phyloP scores from a whole-genome alignment of 2,797 vertebrate genomes.

The Brotula barbata region DNA sequence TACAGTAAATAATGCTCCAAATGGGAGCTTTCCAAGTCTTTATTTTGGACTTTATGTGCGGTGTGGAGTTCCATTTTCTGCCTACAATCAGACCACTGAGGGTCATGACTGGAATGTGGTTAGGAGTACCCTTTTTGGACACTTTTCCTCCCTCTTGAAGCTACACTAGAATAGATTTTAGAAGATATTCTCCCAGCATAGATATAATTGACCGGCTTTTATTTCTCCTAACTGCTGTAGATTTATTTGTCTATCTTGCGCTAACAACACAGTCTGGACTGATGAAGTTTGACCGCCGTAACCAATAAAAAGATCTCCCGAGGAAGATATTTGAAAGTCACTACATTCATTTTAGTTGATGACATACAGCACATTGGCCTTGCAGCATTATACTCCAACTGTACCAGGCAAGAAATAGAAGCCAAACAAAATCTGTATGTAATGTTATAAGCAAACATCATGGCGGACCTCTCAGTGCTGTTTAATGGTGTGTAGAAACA shows the following conservation, averaged over 20 bases:
- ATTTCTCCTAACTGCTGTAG: slow-evolving; percentile 17
- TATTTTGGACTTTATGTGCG: slow-evolving; percentile 73
- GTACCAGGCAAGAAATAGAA: neutral
- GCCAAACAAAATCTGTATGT: no score
- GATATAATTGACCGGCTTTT: slow-evolving; percentile 1
- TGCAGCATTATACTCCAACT: neutral
- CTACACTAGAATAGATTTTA: slow-evolving; percentile 56
- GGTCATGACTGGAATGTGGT: slow-evolving; percentile 69
- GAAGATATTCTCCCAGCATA: slow-evolving; percentile 26
- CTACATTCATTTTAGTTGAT: no score
- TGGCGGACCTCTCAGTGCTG: fast-evolving
- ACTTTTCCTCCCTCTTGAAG: slow-evolving; percentile 39
- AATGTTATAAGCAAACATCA: no score
- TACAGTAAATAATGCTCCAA: slow-evolving; percentile 23
- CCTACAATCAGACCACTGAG: slow-evolving; percentile 52
- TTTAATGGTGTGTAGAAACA: neutral
- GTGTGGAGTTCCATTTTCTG: slow-evolving; percentile 65
- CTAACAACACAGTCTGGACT: neutral
- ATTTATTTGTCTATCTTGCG: slow-evolving; percentile 3
- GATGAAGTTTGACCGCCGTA: neutral
- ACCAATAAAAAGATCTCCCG: neutral
- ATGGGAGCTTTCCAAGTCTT: slow-evolving; percentile 48
- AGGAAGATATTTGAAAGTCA: neutral
- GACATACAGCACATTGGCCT: neutral
- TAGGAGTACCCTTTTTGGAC: slow-evolving; percentile 51